These are phyloP conservation scores for Pipistrellus nathusii DNA, from an alignment of 2,797 vertebrate species.

Conservation along the genomic window DNA sequence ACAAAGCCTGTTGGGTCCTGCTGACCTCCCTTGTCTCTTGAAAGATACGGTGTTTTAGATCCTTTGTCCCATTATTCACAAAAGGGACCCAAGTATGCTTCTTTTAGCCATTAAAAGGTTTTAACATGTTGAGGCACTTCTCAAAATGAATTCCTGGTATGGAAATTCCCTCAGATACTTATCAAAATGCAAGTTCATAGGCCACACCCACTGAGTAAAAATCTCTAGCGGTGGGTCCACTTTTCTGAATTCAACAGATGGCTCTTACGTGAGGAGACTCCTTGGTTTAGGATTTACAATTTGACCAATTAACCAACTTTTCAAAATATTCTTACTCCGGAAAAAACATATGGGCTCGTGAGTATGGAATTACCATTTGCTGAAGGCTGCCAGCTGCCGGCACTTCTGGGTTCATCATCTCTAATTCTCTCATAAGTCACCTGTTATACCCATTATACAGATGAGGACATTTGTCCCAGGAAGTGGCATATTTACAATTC, in stretches of 20 bases:
- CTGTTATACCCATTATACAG: not conserved
- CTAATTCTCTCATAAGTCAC: not conserved
- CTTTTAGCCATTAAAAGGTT: not conserved
- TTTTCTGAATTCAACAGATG: not conserved
- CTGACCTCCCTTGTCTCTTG: not conserved
- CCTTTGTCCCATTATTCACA: not conserved
- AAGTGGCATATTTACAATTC: not conserved
- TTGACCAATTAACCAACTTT: not conserved
- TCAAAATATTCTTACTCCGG: not conserved
- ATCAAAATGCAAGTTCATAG: not conserved
- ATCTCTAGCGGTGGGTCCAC: not conserved
- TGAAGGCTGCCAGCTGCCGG: not conserved
- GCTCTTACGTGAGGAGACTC: not conserved
- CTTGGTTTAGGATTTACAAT: not conserved
- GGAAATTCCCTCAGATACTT: not conserved
- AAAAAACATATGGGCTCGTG: not conserved
- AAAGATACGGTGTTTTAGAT: not conserved
- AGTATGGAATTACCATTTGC: not conserved
- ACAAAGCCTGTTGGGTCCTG: not conserved
- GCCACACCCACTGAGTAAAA: not conserved
- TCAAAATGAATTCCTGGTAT: not conserved
- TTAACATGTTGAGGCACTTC: not conserved
- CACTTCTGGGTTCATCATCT: not conserved
- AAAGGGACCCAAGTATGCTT: not conserved
- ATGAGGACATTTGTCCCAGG: not conserved